Base-by-base conservation (phyloP, 92 coral and sea anemone genomes). In the Parazoanthus darwini region DNA sequence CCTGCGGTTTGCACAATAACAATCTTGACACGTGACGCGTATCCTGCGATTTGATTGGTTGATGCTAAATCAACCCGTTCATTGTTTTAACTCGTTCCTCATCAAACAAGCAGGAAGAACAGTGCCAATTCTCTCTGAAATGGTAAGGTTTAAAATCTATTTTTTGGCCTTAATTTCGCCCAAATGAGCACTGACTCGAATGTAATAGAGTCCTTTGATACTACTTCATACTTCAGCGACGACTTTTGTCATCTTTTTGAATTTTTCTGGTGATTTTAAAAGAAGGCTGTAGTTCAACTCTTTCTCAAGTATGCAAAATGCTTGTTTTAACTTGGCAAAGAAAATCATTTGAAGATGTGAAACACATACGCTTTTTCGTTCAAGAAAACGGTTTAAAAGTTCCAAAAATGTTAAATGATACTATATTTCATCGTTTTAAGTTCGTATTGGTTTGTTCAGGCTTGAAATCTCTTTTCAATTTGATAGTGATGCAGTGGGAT, bases 201-300 rank as follows among this genome's bases (percentile, higher is more conserved):
- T 43, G 56, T 33, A 84, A 71, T 71, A 48, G 79, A 72, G 78
- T 84, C 58, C 46, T 71, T 84, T 44, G 43, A 70, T 43, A 56
- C 37, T 73, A 84, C 26, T 84, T 84, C 70, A 68, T 20, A 84
- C 66, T 46, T 46, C 78, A 70, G 87, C 87, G 87, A 84, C 77
- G 87, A 84, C 25, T 84, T 84, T 84, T 84, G 25, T 10, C 23
- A 48, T 84, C 77, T 84, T 84, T 84, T 71, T 73, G 5, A 70
- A 56, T 91, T 91, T 89, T 93, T 93, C 93, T 87, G 80, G 89
- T 88, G 92, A 93, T 93, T 88, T 94, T 79, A 94, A 94, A 94
- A 94, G 96, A 93, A 95, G 92, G 93, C 89, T 89, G 94, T 88
- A 86, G 92, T 88, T 91, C 89, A 89, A 56, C 88, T 92, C 92